Conservation (phyloP, 2,113 vertebrate genomes). For the Bothrops jararaca region DNA sequence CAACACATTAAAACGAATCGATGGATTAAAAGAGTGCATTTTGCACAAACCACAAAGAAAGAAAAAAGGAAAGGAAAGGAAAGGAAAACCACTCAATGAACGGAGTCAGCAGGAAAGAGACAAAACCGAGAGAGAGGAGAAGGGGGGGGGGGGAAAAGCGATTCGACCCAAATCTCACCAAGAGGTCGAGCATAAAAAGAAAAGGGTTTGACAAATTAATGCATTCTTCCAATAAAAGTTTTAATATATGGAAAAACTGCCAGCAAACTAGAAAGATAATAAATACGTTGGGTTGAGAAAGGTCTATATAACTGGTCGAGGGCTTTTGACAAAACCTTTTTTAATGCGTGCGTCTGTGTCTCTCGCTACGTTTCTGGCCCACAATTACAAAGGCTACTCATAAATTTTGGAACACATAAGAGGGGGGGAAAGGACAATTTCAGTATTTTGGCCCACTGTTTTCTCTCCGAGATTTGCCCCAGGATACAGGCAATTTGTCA, state of each 20-base stretch:
- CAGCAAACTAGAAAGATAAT: background rate
- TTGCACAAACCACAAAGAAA: background rate
- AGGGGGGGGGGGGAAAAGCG: background rate
- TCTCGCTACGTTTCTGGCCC: slow-evolving; percentile 19
- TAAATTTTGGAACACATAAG: no score
- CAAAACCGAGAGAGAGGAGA: background rate
- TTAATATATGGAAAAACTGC: slow-evolving; percentile 5
- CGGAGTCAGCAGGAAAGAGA: slow-evolving; percentile 23
- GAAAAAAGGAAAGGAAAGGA: background rate
- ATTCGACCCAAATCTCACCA: slow-evolving; percentile 23
- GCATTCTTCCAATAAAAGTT: slow-evolving; percentile 32
- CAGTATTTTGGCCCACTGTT: no score
- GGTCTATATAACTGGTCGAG: background rate
- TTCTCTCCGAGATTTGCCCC: background rate
- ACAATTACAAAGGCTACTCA: no score
- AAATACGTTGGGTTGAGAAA: background rate
- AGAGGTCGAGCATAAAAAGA: slow-evolving; percentile 35
- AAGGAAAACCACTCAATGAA: slow-evolving; percentile 29
- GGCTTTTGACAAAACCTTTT: background rate
- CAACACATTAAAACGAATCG: slow-evolving; percentile 49
- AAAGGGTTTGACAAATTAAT: slow-evolving; percentile 5
- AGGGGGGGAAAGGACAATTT: background rate
- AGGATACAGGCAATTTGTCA: slow-evolving; percentile 26
- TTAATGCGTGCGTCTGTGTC: background rate
- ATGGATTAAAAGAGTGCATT: slow-evolving; percentile 43